These are phyloP conservation scores for Ctenicera cuprea DNA, from an alignment of 2,888 invertebrate species.

Conservation along the genomic window DNA sequence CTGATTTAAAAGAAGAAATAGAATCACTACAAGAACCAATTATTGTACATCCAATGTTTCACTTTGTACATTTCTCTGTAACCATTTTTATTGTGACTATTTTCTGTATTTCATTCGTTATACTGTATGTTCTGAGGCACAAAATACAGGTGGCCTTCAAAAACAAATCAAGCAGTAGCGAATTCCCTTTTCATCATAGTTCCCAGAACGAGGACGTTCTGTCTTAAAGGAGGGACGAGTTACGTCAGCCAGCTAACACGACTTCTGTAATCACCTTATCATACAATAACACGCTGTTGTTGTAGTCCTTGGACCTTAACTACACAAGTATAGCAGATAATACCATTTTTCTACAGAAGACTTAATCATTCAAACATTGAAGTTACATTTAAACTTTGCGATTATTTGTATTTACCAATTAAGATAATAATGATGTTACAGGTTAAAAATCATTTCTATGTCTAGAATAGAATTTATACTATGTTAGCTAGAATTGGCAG, in stretches of 20 bases:
- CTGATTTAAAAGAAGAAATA: conserved; percentile 34
- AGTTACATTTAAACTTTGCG: background rate
- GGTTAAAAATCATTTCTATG: no score
- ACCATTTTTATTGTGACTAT: conserved; percentile 9
- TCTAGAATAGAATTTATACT: no score
- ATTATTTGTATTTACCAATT: conserved; percentile 2
- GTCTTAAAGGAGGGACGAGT: conserved; percentile 24
- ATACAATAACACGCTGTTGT: no score
- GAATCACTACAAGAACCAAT: conserved; percentile 2
- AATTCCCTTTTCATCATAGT: background rate
- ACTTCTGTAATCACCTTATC: background rate
- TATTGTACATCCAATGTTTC: conserved; percentile 48
- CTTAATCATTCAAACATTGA: background rate
- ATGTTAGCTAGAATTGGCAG: no score
- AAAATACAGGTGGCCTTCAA: background rate
- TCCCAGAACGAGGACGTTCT: conserved; percentile 24
- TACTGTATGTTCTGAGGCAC: conserved; percentile 4
- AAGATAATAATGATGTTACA: conserved; percentile 2
- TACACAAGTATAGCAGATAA: no score
- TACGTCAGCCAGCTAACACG: background rate
- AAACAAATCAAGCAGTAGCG: background rate
- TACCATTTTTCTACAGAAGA: no score
- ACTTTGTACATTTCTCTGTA: conserved; percentile 25
- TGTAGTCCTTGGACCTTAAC: no score
- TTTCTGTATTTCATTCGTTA: no score